Base-by-base conservation (phyloP, 2,797 vertebrate genomes). In the Thalassophryne amazonica region DNA sequence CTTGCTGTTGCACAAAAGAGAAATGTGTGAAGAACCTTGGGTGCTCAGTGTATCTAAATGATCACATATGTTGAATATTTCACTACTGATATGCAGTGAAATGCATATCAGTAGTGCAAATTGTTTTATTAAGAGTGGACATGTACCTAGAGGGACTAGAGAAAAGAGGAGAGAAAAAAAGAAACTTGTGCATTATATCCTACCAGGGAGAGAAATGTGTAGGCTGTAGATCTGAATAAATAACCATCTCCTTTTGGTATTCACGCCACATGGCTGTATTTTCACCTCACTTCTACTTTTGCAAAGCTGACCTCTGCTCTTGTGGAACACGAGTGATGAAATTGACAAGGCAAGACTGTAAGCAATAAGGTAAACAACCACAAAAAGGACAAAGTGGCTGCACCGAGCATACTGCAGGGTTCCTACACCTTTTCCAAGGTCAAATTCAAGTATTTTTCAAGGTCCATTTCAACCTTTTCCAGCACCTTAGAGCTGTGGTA, bases 1-100 rank as follows among this genome's bases (percentile, higher is more conserved):
- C 61, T 71, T 65, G 52, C 36, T 68, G 64, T 53, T 67, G 41
- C 52, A 65, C 71, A 66, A 65, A 45, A 62, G 28, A 66, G 36
- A 63, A 54, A 60, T 32, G 31, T 21, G 15, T 54, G 35, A 58
- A 54, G 14, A 45, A 3, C 18, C 20, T 18, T n/a, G 4, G 8
- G 37, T 16, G 31, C 24, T 41, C 16, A 5, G 29, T 28, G 15
- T 13, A 10, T 22, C 48, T 23, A 24, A 30, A 3, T 13, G 20
- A 21, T 22, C 34, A 47, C 2, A 4, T 53, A 33, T 41, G 14
- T 4, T 16, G 6, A 21, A 34, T 29, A n/a, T 9, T 64, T 21
- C 24, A 27, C 50, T 37, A 24, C 57, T 53, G 48, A 16, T 45
- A n/a, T 22, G 21, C 12, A 31, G 20, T 6, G n/a, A 55, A n/a